phyloP scores from a whole-genome alignment of 2,113 vertebrate genomes.

The Prionailurus viverrinus region DNA sequence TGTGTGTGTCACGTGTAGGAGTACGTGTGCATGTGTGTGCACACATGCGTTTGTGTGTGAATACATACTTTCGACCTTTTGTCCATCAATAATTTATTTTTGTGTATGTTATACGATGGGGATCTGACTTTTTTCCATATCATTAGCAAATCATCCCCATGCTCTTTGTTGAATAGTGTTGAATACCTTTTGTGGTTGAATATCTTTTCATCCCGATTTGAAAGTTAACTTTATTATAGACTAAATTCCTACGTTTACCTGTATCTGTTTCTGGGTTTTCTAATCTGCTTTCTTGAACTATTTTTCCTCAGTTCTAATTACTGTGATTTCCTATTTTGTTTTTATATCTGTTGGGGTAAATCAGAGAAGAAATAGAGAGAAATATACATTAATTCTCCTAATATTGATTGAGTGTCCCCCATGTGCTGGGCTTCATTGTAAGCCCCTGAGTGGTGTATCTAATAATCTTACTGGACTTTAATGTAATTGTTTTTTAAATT shows the following conservation, averaged over 20 bases:
- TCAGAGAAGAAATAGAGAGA: background rate
- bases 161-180: background rate
- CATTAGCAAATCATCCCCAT: background rate
- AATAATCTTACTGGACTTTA: background rate
- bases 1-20: background rate
- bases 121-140: background rate
- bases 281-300: background rate
- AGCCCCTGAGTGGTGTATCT: background rate
- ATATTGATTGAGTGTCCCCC: background rate
- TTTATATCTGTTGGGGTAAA: background rate
- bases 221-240: background rate
- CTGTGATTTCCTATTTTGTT: conserved; percentile 1
- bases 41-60: background rate
- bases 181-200: background rate
- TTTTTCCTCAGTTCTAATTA: background rate
- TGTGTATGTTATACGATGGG: background rate
- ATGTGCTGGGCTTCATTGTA: background rate
- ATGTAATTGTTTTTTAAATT: background rate
- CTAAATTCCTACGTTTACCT: background rate
- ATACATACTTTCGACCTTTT: background rate
- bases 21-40: background rate
- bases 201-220: background rate
- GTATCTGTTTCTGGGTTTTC: conserved; percentile 11
- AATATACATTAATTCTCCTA: background rate
- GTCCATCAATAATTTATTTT: conserved; percentile 4